Percentiles rank a stretch among this genome's conserved stretches.
These are phyloP conservation scores for Helicoverpa assulta DNA, from an alignment of 2,888 invertebrate species.

Conservation along the genomic window DNA sequence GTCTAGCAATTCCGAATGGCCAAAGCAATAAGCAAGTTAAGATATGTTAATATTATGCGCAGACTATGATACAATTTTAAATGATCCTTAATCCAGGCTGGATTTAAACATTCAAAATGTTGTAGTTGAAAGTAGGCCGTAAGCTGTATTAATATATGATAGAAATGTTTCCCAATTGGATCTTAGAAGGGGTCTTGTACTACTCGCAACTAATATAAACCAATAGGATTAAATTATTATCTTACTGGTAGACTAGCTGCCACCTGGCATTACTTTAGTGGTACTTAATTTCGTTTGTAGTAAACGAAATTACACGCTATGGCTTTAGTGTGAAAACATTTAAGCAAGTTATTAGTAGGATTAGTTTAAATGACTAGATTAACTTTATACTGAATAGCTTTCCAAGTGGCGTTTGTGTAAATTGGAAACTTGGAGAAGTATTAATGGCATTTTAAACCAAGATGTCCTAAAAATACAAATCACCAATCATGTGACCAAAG, in stretches of 20 bases:
- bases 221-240: constrained; percentile 46
- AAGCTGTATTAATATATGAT: constrained; percentile 17
- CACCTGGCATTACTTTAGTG: constrained; percentile 36
- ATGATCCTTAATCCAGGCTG: background rate
- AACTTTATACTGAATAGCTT: background rate
- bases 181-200: constrained; percentile 17
- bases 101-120: background rate
- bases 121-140: background rate
- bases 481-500: no score
- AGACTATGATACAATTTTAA: background rate
- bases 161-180: constrained; percentile 25
- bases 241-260: constrained; percentile 17
- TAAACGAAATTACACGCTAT: constrained; percentile 12
- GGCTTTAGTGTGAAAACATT: constrained; percentile 18
- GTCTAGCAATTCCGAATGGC: constrained; percentile 34
- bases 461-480: no score
- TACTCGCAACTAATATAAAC: constrained; percentile 30
- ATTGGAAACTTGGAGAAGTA: background rate
- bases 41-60: background rate
- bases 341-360: background rate
- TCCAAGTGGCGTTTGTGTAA: background rate
- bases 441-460: background rate
- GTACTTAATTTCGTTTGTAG: constrained; percentile 36
- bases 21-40: background rate
- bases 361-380: constrained; percentile 1